Percentiles rank a stretch among this genome's conserved stretches.
phyloP scores from a whole-genome alignment of 2,888 invertebrate genomes.

The Sarcophaga rosellei region DNA sequence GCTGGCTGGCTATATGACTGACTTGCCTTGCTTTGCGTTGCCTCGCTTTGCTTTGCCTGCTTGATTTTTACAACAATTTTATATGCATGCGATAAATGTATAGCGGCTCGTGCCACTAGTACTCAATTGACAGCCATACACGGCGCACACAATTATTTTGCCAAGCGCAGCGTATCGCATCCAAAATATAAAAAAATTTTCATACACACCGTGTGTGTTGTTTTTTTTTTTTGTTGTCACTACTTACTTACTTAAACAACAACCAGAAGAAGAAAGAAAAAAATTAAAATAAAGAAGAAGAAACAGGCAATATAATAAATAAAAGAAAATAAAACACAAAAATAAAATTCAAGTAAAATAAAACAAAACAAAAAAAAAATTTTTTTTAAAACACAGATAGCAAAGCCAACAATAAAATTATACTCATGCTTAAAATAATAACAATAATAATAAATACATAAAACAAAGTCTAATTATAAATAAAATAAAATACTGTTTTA shows the following conservation, averaged over 20 bases:
- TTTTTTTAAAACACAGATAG: neutral
- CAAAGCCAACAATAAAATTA: constrained; percentile 5
- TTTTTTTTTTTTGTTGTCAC: neutral
- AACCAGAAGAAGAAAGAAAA: neutral
- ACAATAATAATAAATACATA: constrained; percentile 16
- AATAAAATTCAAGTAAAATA: constrained; percentile 1
- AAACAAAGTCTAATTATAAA: constrained; percentile 24
- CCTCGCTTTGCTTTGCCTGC: constrained; percentile 53
- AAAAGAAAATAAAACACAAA: constrained; percentile 10
- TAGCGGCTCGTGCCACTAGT: constrained; percentile 79
- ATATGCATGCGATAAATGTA: constrained; percentile 69
- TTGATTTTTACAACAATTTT: constrained; percentile 55
- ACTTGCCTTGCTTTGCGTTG: constrained; percentile 25
- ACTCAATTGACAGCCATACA: constrained; percentile 79
- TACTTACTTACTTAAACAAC: neutral
- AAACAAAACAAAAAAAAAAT: neutral
- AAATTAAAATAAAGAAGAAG: neutral
- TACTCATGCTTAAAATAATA: constrained; percentile 33
- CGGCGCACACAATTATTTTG: constrained; percentile 73
- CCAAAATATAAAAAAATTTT: constrained; percentile 36
- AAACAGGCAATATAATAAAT: neutral
- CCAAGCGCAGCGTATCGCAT: constrained; percentile 67
- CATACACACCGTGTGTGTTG: neutral
- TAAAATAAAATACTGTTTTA: constrained; percentile 21
- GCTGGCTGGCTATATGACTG: constrained; percentile 42